Base-by-base conservation (phyloP, 2,797 vertebrate genomes). In the Sebastes paucispinis region DNA sequence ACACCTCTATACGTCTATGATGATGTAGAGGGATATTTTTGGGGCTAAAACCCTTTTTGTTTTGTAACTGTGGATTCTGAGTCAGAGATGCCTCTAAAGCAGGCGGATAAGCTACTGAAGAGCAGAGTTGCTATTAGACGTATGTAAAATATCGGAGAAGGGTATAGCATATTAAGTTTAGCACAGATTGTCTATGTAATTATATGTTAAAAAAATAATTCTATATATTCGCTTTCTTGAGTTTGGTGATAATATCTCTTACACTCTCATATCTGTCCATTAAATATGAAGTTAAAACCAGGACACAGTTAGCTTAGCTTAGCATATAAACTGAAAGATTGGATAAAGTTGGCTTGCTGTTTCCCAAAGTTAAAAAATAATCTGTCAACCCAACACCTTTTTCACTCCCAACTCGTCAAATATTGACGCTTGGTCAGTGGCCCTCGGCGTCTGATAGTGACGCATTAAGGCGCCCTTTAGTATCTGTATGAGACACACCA, bases 21-120 rank as follows among this genome's bases (percentile, higher is more conserved):
- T 93, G 90, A 93, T 90, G 91, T 92, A 73, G 57, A 80, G 8
- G 77, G 89, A 85, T 94, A 93, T 94, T 93, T 94, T 87, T n/a
- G 63, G 88, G 75, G 75, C 74, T 83, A 72, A 92, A 90, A 79
- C 32, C 69, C 64, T 74, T 89, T 92, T 92, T 91, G 83, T 93
- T 84, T 79, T 13, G 39, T 60, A 55, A 79, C 50, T 77, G 69
- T 73, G 72, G 73, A 86, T 83, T 87, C 57, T 75, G 67, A 88
- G 57, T 75, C 75, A 68, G 67, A 86, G 67, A 79, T 20, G 25
- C 25, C 18, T 52, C 74, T 72, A 60, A 50, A 57, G 75, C 52
- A 25, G 75, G 52, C 69, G 22, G 69, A 83, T 34, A 60, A 64
- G 29, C 81, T 64, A 8, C 25, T 27, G 8, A 29, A 68, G 63